Base-by-base conservation (phyloP, 2,797 vertebrate species). In the Zenarchopterus dispar region DNA sequence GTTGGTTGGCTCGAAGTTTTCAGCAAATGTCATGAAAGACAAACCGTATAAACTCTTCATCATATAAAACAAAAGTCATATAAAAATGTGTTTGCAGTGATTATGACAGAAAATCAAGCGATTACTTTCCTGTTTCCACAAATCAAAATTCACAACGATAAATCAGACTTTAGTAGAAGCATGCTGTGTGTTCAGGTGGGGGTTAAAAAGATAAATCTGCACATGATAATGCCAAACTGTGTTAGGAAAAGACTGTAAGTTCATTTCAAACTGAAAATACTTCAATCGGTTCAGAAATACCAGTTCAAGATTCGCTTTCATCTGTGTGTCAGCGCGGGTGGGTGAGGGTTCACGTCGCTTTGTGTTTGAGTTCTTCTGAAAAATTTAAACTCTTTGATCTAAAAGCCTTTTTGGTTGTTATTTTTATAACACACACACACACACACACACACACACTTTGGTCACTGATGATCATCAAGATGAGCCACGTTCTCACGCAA, bases 331-430 rank as follows among this genome's bases (percentile, higher is more conserved):
- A 21, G 50, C 22, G 22, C 31, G 44, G 45, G 28, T 46, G 36
- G 54, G 22, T 49, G 18, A 52, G 41, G 9, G 8, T 19, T 24
- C 3, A 1, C 18, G 10, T 19, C 46, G 3, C 49, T n/a, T 58
- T 0, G 41, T 49, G 33, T 49, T 55, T 66, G 50, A 33, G 33
- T 45, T 62, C 43, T 23, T 48, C 51, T 81, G 46, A 78, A 82
- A 75, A 73, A 78, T 82, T 75, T 67, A 78, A 44, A 26, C 24
- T 62, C 31, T 68, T 16, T 7, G 21, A 63, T 21, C 48, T 76
- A 39, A 78, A 78, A 76, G 70, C 66, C 56, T 73, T 61, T 47
- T 55, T 58, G 45, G 57, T 16, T 73, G 62, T 57, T 76, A 67
- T 62, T 76, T 76, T 76, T 22, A 78, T 64, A 50, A 68, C 15